Evolutionary conservation across 1,140 invertebrate genomes (phyloP).

Genomic region (Neoseiulus cucumeris): DNA sequence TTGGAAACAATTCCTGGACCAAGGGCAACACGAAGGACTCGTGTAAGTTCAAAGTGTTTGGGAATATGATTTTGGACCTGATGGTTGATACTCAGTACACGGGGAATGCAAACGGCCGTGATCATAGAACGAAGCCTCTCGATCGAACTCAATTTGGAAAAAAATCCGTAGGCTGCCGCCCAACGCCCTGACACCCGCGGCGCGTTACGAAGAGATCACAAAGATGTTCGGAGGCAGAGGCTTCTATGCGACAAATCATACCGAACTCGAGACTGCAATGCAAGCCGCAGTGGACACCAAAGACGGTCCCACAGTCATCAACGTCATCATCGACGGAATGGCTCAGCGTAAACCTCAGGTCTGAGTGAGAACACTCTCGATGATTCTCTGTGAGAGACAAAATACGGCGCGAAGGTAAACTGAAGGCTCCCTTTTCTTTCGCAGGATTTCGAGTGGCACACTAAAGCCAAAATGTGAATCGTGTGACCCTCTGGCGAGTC

Average conservation of each 20-base stretch:
- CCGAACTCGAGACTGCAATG: constrained; percentile 49
- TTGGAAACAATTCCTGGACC: constrained; percentile 43
- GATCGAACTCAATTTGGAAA: constrained; percentile 1
- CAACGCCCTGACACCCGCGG: constrained; percentile 46
- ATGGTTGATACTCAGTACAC: background rate
- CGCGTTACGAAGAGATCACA: constrained; percentile 73
- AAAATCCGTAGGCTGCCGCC: constrained; percentile 48
- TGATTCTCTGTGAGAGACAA: background rate
- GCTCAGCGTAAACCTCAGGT: constrained; percentile 71
- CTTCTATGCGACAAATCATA: constrained; percentile 50
- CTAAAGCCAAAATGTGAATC: constrained; percentile 22
- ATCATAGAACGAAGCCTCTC: too few species aligned
- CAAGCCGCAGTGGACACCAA: constrained; percentile 38
- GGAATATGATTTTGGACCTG: background rate
- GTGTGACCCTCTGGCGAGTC: background rate
- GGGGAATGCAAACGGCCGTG: background rate
- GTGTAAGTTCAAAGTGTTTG: constrained; percentile 30
- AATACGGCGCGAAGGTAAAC: too few species aligned
- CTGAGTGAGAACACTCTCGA: background rate
- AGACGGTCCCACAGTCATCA: constrained; percentile 62
- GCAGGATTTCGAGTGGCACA: constrained; percentile 30
- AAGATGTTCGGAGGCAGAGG: constrained; percentile 58
- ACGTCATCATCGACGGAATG: constrained; percentile 65
- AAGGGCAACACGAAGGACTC: constrained; percentile 35
- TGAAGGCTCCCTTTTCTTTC: constrained; percentile 12